phyloP scores from a whole-genome alignment of 2,797 vertebrate genomes.

The Cichlasoma orientale region DNA sequence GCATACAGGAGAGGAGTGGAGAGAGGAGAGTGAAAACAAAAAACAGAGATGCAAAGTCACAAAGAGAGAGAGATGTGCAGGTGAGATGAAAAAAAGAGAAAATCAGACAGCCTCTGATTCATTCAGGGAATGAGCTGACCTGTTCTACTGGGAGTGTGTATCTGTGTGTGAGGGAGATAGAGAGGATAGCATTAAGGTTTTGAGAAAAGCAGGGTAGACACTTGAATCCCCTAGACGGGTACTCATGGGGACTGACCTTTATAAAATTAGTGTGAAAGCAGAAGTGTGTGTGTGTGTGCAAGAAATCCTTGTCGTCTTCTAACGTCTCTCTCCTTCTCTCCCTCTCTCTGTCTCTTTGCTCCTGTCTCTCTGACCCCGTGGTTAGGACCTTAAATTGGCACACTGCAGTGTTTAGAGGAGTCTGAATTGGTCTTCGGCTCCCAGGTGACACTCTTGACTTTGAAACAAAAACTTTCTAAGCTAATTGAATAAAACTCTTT shows the following conservation, averaged over 20 bases:
- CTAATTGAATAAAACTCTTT: slow-evolving; percentile 62
- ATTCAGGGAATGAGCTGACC: slow-evolving; percentile 51
- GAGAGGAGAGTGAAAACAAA: not conserved
- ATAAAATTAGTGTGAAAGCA: slow-evolving; percentile 59
- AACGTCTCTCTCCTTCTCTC: not conserved
- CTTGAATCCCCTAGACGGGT: slow-evolving; percentile 51
- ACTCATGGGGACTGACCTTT: slow-evolving; percentile 69
- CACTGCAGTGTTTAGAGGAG: slow-evolving; percentile 52
- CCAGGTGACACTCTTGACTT: slow-evolving; percentile 67
- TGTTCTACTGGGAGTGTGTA: slow-evolving; percentile 25
- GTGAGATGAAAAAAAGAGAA: slow-evolving; percentile 1
- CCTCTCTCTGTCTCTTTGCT: slow-evolving; percentile 7
- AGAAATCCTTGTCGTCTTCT: slow-evolving; percentile 5
- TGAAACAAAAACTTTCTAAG: slow-evolving; percentile 71
- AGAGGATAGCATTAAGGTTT: slow-evolving; percentile 44
- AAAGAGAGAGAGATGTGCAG: slow-evolving; percentile 13
- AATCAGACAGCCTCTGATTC: slow-evolving; percentile 37
- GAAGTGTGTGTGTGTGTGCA: slow-evolving; percentile 27
- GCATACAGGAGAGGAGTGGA: not conserved
- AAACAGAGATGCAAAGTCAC: not conserved
- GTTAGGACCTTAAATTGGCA: slow-evolving; percentile 71
- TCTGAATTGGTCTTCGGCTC: slow-evolving; percentile 53
- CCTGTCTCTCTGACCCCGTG: slow-evolving; percentile 57
- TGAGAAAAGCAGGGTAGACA: slow-evolving; percentile 46
- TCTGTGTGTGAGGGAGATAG: not conserved